Base-by-base conservation (phyloP, 1,140 invertebrate species). In the Drosophila simulans region DNA sequence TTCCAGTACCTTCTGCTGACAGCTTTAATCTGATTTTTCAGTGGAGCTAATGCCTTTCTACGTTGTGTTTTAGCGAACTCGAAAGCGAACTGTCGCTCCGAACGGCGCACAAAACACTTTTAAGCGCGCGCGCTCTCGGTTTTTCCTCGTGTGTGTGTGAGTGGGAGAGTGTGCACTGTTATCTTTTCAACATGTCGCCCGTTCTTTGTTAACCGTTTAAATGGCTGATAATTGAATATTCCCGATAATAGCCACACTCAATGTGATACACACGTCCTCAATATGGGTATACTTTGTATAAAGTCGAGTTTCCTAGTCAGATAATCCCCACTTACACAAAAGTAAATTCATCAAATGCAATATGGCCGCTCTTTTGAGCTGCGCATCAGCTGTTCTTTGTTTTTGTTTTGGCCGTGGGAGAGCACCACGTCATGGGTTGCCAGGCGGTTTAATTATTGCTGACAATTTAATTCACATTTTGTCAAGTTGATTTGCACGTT, bases 371-470 rank as follows among this genome's bases (percentile, higher is more conserved):
- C 66, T 55, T 31, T 51, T 55, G 40, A 35, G 63, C 57, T 48
- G 51, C 39, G 51, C 76, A 75, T 91, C 90, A 91, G 90, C 90
- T 91, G 90, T 90, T 91, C 72, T 80, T 90, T 91, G 85, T 84
- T 90, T 79, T 78, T 72, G 60, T 80, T 68, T 76, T 65, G 35
- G 22, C 66, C 56, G 43, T 22, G 52, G 34, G 27, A 58, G 48
- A 71, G 35, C 37, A 69, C 65, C 55, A 71, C 57, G 63, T 59
- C 53, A 68, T 65, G 88, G 85, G 85, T 90, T 90, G 85, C 74
- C 85, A 76, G 60, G 80, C 60, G 51, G 51, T 40, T 70, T 70
- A 70, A 70, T 37, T 69, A 56, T 34, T 11, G 8, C 12, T 42
- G 57, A 77, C 35, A 55, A 39, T 60, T 57, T 49, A 66, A 77